Evolutionary conservation across 1,140 invertebrate genomes (phyloP).

Genomic region (Cheumatopsyche charites): DNA sequence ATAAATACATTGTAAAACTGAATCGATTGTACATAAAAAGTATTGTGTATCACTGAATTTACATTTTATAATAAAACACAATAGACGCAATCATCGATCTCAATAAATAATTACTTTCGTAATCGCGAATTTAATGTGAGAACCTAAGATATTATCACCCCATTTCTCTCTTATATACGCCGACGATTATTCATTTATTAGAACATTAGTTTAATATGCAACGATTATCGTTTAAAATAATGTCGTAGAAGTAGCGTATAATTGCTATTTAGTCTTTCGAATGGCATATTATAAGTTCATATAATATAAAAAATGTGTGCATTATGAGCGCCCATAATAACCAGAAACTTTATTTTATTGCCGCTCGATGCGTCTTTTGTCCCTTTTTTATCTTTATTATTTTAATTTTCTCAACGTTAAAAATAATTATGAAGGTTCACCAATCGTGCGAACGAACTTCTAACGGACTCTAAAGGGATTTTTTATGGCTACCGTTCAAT

Average conservation of each 20-base stretch:
- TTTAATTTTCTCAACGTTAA: neutral
- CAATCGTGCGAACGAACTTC: no score
- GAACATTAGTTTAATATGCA: neutral
- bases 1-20: no score
- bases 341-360: neutral
- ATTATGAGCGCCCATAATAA: neutral
- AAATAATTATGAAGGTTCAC: no score
- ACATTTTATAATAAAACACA: neutral
- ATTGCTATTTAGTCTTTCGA: constrained; percentile 9
- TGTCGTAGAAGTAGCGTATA: constrained; percentile 5
- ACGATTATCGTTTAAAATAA: constrained; percentile 19
- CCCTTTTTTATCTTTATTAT: constrained; percentile 10
- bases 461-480: neutral
- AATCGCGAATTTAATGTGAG: neutral
- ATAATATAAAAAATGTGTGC: neutral
- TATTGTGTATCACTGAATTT: no score
- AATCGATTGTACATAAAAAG: no score
- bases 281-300: constrained; percentile 2
- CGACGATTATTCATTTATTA: constrained; percentile 5
- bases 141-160: neutral
- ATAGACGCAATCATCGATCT: neutral
- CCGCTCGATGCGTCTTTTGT: constrained; percentile 12
- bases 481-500: constrained; percentile 3
- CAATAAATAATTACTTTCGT: neutral
- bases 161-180: constrained; percentile 15